phyloP scores from a whole-genome alignment of 2,113 vertebrate species.

The Eulacestoma nigropectus region DNA sequence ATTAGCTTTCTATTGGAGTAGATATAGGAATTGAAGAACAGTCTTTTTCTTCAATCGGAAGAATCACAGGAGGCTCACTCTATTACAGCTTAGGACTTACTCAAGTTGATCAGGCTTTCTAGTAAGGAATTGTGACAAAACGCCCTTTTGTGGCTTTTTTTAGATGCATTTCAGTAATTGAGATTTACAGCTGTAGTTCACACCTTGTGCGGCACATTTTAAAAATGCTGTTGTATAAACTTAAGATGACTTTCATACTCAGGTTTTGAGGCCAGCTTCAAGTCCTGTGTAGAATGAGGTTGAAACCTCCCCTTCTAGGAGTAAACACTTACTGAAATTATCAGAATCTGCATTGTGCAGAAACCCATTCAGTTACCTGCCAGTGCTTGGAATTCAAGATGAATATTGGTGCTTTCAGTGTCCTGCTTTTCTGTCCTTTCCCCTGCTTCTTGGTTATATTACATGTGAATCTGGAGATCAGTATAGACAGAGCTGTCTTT shows the following conservation, averaged over 20 bases:
- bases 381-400: not conserved
- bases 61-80: not conserved
- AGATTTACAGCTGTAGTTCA: not conserved
- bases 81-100: not conserved
- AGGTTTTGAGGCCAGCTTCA: not conserved
- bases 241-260: not conserved
- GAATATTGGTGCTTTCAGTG: not conserved
- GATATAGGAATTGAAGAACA: not conserved
- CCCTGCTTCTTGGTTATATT: not conserved
- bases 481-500: not conserved
- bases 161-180: not conserved
- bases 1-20: not conserved
- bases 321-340: not conserved
- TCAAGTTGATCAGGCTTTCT: not conserved
- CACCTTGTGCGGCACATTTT: not conserved
- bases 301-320: not conserved
- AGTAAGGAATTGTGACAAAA: not conserved
- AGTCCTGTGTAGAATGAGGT: not conserved
- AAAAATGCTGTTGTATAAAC: not conserved
- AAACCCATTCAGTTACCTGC: not conserved
- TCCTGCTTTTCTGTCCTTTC: not conserved
- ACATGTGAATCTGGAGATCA: not conserved
- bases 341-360: not conserved
- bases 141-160: not conserved
- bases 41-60: not conserved